A percentile compares a stretch with the other conserved stretches of the same genome.
phyloP scores from a whole-genome alignment of 2,113 vertebrate species.

The Oncorhynchus masou region DNA sequence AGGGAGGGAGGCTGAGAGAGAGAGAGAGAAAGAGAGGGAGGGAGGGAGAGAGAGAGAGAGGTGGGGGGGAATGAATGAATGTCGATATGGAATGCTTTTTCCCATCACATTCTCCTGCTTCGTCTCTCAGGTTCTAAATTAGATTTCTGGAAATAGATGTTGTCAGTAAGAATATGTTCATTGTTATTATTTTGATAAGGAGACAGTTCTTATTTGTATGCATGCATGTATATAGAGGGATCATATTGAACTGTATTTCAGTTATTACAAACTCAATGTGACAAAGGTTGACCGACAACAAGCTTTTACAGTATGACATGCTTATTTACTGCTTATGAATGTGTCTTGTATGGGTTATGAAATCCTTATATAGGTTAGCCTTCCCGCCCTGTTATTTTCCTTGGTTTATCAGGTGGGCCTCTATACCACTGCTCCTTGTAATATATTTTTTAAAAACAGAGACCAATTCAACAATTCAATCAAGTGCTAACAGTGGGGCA shows the following conservation, averaged over 20 bases:
- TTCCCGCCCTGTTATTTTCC: too few species aligned
- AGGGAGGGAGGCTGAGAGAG: too few species aligned
- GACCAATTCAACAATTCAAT: constrained; percentile 46
- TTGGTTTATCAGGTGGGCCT: constrained; percentile 1
- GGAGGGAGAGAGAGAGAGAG: neutral
- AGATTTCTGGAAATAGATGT: neutral
- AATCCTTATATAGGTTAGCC: too few species aligned
- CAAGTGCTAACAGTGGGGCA: constrained; percentile 41
- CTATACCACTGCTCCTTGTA: constrained; percentile 22
- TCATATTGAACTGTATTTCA: too few species aligned
- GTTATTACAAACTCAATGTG: too few species aligned
- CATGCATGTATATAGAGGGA: neutral
- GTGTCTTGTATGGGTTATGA: too few species aligned
- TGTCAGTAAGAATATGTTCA: neutral
- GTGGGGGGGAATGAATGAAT: neutral
- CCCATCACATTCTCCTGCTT: neutral
- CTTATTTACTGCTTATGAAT: too few species aligned
- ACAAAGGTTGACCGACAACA: too few species aligned
- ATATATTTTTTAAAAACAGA: constrained; percentile 35
- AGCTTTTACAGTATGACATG: too few species aligned
- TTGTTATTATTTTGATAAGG: neutral
- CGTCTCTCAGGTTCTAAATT: neutral
- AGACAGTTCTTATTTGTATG: neutral
- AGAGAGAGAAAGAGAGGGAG: neutral
- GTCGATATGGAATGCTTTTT: neutral